Evolutionary conservation across 2,888 invertebrate genomes (phyloP).

Genomic region (Spilarctia lutea): DNA sequence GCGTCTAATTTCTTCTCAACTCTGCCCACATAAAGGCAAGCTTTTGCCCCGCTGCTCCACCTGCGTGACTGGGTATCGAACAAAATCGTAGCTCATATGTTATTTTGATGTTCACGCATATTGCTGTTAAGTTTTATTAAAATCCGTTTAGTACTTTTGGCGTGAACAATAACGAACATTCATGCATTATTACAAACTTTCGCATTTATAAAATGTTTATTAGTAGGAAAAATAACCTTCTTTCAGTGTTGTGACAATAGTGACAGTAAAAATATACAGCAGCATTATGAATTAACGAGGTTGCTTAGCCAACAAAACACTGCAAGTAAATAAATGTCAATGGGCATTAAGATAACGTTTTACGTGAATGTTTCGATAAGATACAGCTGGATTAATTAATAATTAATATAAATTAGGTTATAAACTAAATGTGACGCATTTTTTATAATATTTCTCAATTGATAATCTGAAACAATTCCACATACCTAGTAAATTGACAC

Average conservation of each 20-base stretch:
- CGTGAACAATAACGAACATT: no score
- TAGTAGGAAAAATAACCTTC: no score
- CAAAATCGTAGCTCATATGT: no score
- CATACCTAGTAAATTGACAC: not conserved
- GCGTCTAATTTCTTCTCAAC: no score
- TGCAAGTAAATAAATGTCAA: not conserved
- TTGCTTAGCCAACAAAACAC: not conserved
- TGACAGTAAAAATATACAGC: not conserved
- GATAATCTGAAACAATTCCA: not conserved
- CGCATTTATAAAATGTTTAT: no score
- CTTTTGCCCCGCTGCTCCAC: no score
- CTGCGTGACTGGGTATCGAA: no score
- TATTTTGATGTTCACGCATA: no score
- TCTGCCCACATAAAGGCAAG: no score
- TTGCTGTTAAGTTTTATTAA: no score
- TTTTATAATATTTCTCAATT: not conserved
- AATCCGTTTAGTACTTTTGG: no score
- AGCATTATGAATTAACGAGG: not conserved
- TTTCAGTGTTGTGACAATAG: not conserved
- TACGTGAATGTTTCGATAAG: not conserved
- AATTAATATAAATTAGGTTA: constrained; percentile 9
- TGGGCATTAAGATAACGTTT: not conserved
- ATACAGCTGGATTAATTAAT: not conserved
- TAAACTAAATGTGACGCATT: not conserved
- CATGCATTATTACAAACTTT: no score